These are phyloP conservation scores for Rhipidura dahli DNA, from an alignment of 2,113 vertebrate genomes.

Conservation along the genomic window DNA sequence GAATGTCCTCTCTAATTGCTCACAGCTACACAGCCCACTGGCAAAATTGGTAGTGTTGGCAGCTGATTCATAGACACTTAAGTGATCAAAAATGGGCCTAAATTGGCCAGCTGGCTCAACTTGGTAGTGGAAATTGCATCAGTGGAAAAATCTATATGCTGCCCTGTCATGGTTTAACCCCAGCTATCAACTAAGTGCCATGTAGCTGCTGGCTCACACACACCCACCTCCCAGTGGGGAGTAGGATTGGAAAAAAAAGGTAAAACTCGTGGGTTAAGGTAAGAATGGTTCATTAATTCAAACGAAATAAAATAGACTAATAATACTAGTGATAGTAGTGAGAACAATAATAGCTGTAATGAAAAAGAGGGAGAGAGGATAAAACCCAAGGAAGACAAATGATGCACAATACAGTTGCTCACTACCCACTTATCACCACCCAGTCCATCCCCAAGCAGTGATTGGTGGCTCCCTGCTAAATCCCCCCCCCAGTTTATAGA, in stretches of 20 bases:
- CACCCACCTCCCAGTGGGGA: background rate
- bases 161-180: background rate
- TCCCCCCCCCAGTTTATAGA: background rate
- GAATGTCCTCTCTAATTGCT: background rate
- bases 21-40: background rate
- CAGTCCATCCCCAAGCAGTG: background rate
- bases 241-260: rapidly evolving
- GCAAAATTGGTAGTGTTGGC: background rate
- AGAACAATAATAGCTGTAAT: background rate
- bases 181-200: background rate
- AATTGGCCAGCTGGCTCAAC: background rate
- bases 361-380: background rate
- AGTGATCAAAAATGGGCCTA: background rate
- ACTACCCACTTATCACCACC: background rate
- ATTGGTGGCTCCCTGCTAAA: background rate
- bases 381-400: background rate
- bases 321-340: background rate
- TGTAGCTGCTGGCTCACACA: background rate
- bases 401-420: background rate
- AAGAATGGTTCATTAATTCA: background rate
- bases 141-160: background rate
- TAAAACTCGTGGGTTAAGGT: background rate
- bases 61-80: background rate
- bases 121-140: background rate
- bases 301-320: background rate